Evolutionary conservation across 2,888 invertebrate species (phyloP), one percentile per base, ranked within the genome.

Genomic region (Seira sanloemensis): DNA sequence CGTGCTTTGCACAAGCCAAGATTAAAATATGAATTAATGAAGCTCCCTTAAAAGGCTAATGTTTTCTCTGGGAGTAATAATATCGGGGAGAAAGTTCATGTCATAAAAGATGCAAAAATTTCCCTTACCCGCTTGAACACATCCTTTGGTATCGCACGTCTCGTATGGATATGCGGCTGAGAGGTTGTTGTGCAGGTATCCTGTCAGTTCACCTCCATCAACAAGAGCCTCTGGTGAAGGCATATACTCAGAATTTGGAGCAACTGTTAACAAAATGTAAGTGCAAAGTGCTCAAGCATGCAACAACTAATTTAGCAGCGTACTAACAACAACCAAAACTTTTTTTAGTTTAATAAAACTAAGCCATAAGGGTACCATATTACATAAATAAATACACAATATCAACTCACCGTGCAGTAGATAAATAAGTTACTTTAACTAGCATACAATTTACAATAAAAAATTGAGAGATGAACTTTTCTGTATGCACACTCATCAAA

Each of bases 111-210:
- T 9, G 37, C 37, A 37, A 9, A 37, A 37, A 37, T 37, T 37
- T 73, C 16, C 65, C 91, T 91, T 90, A 95, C 95, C 94, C 90
- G 95, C 94, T 90, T 95, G 94, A 74, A 97, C 93, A 91, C 97
- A 97, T 89, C 95, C 97, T 9, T 95, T 93, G 0, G 94, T 93
- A 81, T 94, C 92, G 91, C 97, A 97, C 18, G 95, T 90, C 46
- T 65, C 67, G 18, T 65, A 23, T 19, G 71, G 24, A 1, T 21
- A n/a, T 1, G 9, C 25, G 81, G 65, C 62, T 62, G 37, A 9
- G 27, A 54, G n/a, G 24, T 16, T 65, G 18, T 71, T 77, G 19
- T 74, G 73, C 19, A 79, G 69, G 50, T 68, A 54, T 19, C 73
- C 21, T 26, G 68, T 65, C 72, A 85, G 62, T 67, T 80, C 85